Conservation (phyloP, 2,888 invertebrate genomes). For the Lochmaea capreae region DNA sequence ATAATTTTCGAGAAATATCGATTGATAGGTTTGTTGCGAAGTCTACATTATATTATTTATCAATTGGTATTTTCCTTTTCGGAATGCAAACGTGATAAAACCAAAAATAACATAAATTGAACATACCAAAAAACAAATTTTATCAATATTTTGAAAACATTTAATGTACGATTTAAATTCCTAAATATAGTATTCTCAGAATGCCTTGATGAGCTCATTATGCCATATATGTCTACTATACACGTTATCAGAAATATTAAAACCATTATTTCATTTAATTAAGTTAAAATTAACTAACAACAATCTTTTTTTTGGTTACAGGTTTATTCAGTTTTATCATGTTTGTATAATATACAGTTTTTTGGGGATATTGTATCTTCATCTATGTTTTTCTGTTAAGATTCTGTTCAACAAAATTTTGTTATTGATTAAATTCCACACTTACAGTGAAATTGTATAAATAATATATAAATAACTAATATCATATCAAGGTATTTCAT, state of each 20-base stretch:
- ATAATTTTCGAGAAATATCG: not conserved
- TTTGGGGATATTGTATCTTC: too few relatives aligned
- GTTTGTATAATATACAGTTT: too few relatives aligned
- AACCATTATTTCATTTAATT: not conserved
- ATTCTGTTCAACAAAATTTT: too few relatives aligned
- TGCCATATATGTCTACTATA: not conserved
- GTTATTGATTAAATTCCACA: too few relatives aligned
- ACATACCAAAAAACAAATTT: not conserved
- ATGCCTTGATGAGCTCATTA: not conserved
- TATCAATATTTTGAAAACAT: conserved; percentile 4
- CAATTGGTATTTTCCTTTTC: not conserved
- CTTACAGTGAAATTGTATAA: too few relatives aligned
- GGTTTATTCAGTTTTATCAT: too few relatives aligned
- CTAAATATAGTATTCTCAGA: conserved; percentile 1
- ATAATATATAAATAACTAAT: too few relatives aligned
- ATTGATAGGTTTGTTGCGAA: not conserved
- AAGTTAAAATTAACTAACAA: not conserved
- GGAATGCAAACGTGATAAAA: not conserved
- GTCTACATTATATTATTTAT: not conserved
- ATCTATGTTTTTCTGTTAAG: too few relatives aligned
- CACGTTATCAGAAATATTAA: not conserved
- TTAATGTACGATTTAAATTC: not conserved
- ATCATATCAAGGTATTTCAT: too few relatives aligned
- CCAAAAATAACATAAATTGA: not conserved
- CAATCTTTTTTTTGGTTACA: too few relatives aligned